Evolutionary conservation across 92 coral and sea anemone species (phyloP).

Genomic region (Meandrina meandrites): DNA sequence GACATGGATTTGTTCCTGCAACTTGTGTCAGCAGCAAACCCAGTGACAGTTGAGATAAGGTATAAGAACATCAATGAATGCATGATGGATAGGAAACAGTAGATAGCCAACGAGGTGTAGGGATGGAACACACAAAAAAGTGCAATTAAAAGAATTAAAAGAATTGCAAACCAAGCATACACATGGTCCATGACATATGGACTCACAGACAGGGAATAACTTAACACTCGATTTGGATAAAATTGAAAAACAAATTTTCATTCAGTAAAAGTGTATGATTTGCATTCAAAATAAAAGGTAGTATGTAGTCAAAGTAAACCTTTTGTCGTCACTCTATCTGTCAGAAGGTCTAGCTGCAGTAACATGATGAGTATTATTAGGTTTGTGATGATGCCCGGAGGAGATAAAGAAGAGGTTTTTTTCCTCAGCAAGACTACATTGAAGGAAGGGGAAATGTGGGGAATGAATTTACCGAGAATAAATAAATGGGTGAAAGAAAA

Average conservation of each 20-base stretch:
- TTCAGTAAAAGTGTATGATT: neutral
- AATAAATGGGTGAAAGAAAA: constrained; percentile 3
- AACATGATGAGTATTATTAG: too few relatives aligned
- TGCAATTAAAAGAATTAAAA: too few relatives aligned
- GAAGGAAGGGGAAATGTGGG: too few relatives aligned
- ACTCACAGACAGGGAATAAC: too few relatives aligned
- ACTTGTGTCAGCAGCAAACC: neutral
- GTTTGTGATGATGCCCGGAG: constrained; percentile 9
- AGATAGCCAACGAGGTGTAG: too few relatives aligned
- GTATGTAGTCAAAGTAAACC: neutral
- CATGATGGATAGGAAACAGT: too few relatives aligned
- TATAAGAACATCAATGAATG: neutral
- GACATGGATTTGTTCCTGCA: neutral
- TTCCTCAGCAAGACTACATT: neutral
- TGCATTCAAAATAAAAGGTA: neutral
- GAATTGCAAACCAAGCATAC: too few relatives aligned
- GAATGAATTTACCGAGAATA: neutral
- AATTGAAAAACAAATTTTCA: too few relatives aligned
- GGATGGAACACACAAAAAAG: too few relatives aligned
- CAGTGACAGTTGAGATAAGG: neutral
- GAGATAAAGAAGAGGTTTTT: constrained; percentile 1
- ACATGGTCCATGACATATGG: too few relatives aligned
- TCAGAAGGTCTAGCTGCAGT: too few relatives aligned
- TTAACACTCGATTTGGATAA: too few relatives aligned
- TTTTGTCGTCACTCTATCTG: neutral